phyloP scores from a whole-genome alignment of 2,797 vertebrate species.

The Tapirus indicus region DNA sequence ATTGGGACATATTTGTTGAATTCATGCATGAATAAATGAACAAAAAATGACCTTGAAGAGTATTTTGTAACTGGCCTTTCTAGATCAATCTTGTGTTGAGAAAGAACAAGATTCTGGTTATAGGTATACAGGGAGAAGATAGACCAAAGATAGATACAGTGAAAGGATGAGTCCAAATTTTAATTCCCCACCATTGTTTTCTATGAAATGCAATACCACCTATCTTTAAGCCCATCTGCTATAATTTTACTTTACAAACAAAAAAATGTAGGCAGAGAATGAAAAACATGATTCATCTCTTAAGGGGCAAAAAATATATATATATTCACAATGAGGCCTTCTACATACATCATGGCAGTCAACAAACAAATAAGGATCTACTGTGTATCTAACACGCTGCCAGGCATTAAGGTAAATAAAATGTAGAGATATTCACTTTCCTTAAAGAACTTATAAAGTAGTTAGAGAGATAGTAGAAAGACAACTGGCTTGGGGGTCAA shows the following conservation, averaged over 20 bases:
- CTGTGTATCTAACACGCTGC: neutral
- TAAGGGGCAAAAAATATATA: neutral
- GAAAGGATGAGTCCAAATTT: neutral
- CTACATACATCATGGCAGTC: neutral
- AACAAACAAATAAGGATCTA: constrained; percentile 21
- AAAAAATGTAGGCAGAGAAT: neutral
- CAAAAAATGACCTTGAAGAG: constrained; percentile 7
- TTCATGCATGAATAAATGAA: neutral
- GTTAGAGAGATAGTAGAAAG: neutral
- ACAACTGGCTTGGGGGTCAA: neutral
- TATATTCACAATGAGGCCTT: neutral
- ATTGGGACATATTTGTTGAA: neutral
- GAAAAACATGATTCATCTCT: neutral
- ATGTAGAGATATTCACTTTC: neutral
- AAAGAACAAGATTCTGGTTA: neutral
- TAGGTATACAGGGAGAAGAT: neutral
- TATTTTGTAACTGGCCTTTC: neutral
- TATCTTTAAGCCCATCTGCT: neutral
- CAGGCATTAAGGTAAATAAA: neutral
- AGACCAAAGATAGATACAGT: neutral
- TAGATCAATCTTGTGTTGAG: neutral
- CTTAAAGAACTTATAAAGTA: neutral
- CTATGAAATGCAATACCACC: neutral
- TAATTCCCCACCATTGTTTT: neutral
- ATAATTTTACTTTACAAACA: constrained; percentile 26